Base-by-base conservation (phyloP, 2,888 invertebrate genomes). In the Anodontia alba region DNA sequence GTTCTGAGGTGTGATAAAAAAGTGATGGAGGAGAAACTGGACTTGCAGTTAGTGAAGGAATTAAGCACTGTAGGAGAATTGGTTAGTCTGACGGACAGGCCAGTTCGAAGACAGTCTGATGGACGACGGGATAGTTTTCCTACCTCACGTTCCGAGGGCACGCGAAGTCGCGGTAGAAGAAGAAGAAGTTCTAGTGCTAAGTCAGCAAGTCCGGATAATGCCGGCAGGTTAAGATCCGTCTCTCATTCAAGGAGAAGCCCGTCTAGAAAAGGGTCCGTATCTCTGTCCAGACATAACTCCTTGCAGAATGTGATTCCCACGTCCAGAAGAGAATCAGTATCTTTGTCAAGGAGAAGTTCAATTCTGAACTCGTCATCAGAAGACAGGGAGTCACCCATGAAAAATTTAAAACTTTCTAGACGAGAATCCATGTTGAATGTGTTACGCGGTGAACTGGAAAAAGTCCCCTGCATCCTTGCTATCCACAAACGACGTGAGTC, bases 341-440 rank as follows among this genome's bases (percentile, higher is more conserved):
- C 26, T 12, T 17, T 62, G 15, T 62, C 62, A 33, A 54, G 54
- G 26, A 23, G 54, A 26, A 54, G 54, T 26, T 54, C 54, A 26
- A 12, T 31, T 17, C 1, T 8, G 8, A 33, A 12, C 12, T 8
- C 62, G 17, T 8, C 62, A 17, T 17, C 62, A 5, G 33, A 31
- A 2, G 33, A 62, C 3, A 31, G 62, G 20, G 33, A 33, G 20
- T 62, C 62, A 17, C 62, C 62, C 7, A 62, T 17, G 1, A 62
- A 62, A 17, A 29, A 5, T 17, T 5, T 33, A 1, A 62, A 33
- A 62, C 17, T 23, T 26, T 23, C 67, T 15, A 72, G 82, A 10
- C 80, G 84, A 17, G 75, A 85, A 29, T 85, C 88, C 0, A 85
- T 88, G 86, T 69, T 88, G 54, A 76, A 76, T 31, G 46, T 73